These are phyloP conservation scores for Eurosta solidaginis DNA, from an alignment of 1,140 invertebrate species.

Conservation along the genomic window DNA sequence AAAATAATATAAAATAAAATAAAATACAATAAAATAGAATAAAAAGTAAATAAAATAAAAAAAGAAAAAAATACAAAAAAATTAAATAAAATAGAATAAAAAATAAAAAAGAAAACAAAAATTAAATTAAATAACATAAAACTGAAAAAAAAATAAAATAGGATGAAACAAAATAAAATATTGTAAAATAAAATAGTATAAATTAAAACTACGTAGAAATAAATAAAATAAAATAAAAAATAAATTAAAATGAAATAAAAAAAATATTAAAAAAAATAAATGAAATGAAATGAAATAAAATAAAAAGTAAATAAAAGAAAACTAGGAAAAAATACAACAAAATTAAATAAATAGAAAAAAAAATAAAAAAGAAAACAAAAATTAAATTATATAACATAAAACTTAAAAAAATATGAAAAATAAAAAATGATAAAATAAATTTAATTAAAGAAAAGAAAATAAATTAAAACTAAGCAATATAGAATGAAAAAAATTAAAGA, in stretches of 20 bases:
- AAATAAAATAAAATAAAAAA: background rate
- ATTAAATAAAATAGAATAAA: background rate
- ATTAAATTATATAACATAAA: background rate
- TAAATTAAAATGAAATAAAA: background rate
- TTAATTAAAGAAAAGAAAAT: background rate
- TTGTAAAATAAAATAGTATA: too few species aligned
- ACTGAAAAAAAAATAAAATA: background rate
- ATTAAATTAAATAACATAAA: background rate
- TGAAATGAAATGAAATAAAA: background rate
- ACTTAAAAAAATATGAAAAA: background rate
- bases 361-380: background rate
- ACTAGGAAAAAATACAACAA: background rate
- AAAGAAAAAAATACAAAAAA: background rate
- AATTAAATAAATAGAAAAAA: background rate
- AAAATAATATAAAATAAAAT: background rate
- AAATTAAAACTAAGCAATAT: background rate
- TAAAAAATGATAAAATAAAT: background rate
- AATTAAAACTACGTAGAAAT: too few species aligned
- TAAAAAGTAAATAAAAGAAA: background rate
- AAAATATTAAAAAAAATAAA: background rate
- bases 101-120: background rate
- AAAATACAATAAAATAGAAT: background rate
- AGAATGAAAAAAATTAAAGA: background rate
- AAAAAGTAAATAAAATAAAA: background rate
- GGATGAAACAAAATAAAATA: background rate